A percentile compares a stretch with the other conserved stretches of the same genome.
Conservation (phyloP, 2,888 invertebrate genomes). For the Cerastis leucographa region DNA sequence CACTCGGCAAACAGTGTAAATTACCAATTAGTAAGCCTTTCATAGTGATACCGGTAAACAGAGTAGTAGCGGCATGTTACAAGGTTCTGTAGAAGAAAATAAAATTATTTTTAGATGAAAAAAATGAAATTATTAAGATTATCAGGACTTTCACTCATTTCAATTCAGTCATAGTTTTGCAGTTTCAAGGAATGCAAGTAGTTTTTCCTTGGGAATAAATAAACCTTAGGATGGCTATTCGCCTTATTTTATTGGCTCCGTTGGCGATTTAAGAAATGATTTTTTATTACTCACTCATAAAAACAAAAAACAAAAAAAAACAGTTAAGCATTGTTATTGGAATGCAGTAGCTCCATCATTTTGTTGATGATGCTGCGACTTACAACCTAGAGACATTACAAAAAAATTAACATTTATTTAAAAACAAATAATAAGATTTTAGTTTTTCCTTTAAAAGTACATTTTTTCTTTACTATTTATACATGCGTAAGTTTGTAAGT, state of each 20-base stretch:
- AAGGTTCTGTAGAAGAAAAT: conserved; percentile 55
- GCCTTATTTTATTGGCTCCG: background rate
- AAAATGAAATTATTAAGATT: background rate
- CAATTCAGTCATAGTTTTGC: background rate
- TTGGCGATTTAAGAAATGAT: background rate
- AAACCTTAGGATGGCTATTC: background rate
- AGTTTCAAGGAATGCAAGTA: background rate
- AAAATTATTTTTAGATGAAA: background rate
- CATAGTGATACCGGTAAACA: conserved; percentile 65
- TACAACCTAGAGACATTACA: background rate
- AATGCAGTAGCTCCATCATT: background rate
- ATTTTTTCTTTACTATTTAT: no score
- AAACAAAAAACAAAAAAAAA: background rate
- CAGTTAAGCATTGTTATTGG: background rate
- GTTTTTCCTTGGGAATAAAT: background rate
- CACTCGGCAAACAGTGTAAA: conserved; percentile 72
- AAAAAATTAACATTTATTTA: no score
- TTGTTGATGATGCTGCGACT: background rate
- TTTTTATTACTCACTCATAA: no score
- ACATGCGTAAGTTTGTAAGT: no score
- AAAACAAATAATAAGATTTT: background rate
- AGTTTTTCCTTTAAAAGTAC: no score
- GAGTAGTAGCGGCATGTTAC: background rate
- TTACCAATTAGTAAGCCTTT: conserved; percentile 83
- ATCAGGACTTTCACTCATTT: background rate